Evolutionary conservation across 2,888 invertebrate genomes (phyloP).

Genomic region (Monopis laevigella): DNA sequence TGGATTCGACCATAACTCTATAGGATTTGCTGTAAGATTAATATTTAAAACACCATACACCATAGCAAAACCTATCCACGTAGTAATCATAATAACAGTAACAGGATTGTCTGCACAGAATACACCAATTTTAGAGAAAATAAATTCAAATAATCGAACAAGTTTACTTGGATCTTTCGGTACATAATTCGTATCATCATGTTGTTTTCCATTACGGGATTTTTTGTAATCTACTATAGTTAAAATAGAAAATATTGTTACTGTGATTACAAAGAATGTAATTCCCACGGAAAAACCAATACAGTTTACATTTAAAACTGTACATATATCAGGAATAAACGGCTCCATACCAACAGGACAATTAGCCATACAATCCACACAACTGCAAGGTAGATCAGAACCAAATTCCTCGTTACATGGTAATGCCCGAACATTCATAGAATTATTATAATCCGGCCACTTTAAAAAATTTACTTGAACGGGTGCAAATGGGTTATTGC

Average conservation of each 20-base stretch:
- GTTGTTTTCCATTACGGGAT: slow-evolving; percentile 18
- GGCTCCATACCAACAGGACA: slow-evolving; percentile 67
- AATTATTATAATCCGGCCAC: slow-evolving; percentile 37
- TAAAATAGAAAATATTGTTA: slow-evolving; percentile 35
- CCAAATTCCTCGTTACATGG: slow-evolving; percentile 68
- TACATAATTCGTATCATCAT: background rate
- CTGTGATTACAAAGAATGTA: slow-evolving; percentile 52
- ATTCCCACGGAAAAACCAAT: slow-evolving; percentile 71
- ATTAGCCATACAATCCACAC: slow-evolving; percentile 75
- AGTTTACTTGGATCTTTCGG: slow-evolving; percentile 5
- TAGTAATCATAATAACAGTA: slow-evolving; percentile 69
- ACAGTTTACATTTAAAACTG: slow-evolving; percentile 70
- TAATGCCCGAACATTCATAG: slow-evolving; percentile 52
- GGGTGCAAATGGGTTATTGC: slow-evolving; percentile 64
- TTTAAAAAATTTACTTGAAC: slow-evolving; percentile 70
- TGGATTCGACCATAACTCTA: slow-evolving; percentile 93
- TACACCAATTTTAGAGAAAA: slow-evolving; percentile 42
- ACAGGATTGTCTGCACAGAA: slow-evolving; percentile 75
- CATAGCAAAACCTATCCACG: slow-evolving; percentile 67
- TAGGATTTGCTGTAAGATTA: slow-evolving; percentile 85
- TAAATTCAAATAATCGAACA: slow-evolving; percentile 29
- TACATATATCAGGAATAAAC: slow-evolving; percentile 46
- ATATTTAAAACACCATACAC: slow-evolving; percentile 74
- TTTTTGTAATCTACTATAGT: slow-evolving; percentile 28
- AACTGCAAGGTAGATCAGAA: slow-evolving; percentile 74